Conservation (phyloP, 2,888 invertebrate genomes). For the Paralinhomoeus sp. region DNA sequence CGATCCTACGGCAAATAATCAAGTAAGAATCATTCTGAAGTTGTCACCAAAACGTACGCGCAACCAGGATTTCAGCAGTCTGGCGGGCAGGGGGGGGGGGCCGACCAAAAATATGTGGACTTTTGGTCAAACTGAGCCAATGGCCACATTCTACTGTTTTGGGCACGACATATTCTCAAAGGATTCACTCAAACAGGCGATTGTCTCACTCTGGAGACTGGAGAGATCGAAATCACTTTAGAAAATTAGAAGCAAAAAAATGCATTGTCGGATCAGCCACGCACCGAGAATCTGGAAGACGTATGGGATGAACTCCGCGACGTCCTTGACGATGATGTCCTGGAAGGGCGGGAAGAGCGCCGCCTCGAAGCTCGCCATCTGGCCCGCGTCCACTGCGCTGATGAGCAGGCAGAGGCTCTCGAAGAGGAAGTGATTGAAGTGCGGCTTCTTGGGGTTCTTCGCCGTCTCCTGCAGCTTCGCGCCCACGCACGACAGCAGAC, state of each 20-base stretch:
- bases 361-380: not conserved
- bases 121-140: no score
- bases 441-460: slow-evolving; percentile 72
- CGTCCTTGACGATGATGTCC: slow-evolving; percentile 68
- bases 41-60: not conserved
- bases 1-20: not conserved
- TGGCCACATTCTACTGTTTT: no score
- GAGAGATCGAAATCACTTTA: no score
- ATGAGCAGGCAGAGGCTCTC: slow-evolving; percentile 60
- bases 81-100: no score
- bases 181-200: no score
- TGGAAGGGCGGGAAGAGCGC: slow-evolving; percentile 75
- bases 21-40: not conserved
- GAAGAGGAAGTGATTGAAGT: slow-evolving; percentile 93
- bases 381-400: slow-evolving; percentile 8
- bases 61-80: no score
- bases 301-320: slow-evolving; percentile 80
- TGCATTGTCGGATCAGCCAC: not conserved
- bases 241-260: not conserved
- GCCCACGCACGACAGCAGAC: no score
- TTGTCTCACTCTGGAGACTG: no score
- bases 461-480: slow-evolving; percentile 4
- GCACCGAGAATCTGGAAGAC: slow-evolving; percentile 64
- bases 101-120: no score
- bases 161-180: no score